Percentiles rank a stretch among this genome's conserved stretches.
These are phyloP conservation scores for Rhagium mordax DNA, from an alignment of 2,888 invertebrate genomes.

Conservation along the genomic window DNA sequence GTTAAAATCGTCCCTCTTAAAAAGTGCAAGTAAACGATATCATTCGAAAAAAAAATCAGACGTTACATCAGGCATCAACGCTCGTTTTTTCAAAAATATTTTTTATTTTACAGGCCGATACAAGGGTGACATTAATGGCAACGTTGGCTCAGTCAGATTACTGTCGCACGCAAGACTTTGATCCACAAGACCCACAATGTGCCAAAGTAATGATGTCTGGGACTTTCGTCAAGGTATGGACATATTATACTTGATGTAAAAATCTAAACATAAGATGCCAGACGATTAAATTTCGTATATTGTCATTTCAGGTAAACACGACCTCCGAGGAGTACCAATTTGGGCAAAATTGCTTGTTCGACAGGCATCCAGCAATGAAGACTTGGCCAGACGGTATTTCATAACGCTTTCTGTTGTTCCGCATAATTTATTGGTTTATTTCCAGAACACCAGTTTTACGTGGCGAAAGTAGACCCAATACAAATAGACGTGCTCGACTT, in stretches of 20 bases:
- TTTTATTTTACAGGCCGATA: slow-evolving; percentile 72
- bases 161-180: slow-evolving; percentile 75
- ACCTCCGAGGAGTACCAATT: slow-evolving; percentile 56
- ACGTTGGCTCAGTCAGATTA: slow-evolving; percentile 80
- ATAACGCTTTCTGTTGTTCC: neutral
- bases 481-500: slow-evolving; percentile 85
- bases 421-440: neutral
- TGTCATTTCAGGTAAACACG: slow-evolving; percentile 51
- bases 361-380: slow-evolving; percentile 81
- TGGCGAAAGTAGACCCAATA: slow-evolving; percentile 83
- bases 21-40: no score
- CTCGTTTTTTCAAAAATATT: no score
- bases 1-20: no score
- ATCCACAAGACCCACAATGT: slow-evolving; percentile 86
- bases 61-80: no score
- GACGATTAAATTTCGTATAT: no score
- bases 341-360: slow-evolving; percentile 74
- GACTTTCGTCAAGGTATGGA: slow-evolving; percentile 75
- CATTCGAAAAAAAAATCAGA: no score
- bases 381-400: slow-evolving; percentile 76
- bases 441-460: slow-evolving; percentile 84
- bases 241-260: no score
- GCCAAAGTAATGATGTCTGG: slow-evolving; percentile 82
- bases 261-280: no score
- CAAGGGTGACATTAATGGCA: slow-evolving; percentile 78